Conservation (phyloP, 2,113 vertebrate species). For the Indicator maculatus region DNA sequence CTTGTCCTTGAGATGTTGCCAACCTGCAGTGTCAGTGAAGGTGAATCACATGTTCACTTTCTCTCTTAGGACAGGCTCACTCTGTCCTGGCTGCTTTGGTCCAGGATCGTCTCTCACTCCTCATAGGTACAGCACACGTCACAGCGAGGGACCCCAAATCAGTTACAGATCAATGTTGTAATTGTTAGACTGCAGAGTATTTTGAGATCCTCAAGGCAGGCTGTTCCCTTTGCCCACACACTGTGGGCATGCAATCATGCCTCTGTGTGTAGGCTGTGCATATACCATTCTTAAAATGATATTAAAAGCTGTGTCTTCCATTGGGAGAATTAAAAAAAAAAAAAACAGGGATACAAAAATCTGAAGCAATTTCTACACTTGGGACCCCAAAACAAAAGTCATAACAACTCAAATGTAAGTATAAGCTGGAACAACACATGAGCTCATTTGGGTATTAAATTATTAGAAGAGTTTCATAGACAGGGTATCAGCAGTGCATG, state of each 20-base stretch:
- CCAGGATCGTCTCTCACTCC: not conserved
- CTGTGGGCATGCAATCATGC: too few species aligned
- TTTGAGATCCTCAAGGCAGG: not conserved
- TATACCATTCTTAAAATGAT: not conserved
- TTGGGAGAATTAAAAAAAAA: not conserved
- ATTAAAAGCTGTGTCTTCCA: not conserved
- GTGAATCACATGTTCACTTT: not conserved
- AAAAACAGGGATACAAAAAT: not conserved
- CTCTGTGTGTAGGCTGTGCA: not conserved
- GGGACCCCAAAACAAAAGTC: not conserved
- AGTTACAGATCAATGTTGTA: not conserved
- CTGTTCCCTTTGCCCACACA: not conserved
- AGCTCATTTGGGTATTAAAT: not conserved
- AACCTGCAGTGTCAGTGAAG: not conserved
- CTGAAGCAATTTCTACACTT: not conserved
- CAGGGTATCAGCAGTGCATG: not conserved
- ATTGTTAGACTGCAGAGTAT: not conserved
- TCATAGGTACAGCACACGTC: not conserved
- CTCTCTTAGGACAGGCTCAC: not conserved
- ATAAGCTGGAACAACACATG: not conserved
- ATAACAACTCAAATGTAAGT: not conserved
- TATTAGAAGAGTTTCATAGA: not conserved
- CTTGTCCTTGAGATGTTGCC: not conserved
- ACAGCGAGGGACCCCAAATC: not conserved
- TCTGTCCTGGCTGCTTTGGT: not conserved